A percentile compares a stretch with the other conserved stretches of the same genome.
Conservation (phyloP, 2,888 invertebrate genomes). For the Sminthurinus aureus region DNA sequence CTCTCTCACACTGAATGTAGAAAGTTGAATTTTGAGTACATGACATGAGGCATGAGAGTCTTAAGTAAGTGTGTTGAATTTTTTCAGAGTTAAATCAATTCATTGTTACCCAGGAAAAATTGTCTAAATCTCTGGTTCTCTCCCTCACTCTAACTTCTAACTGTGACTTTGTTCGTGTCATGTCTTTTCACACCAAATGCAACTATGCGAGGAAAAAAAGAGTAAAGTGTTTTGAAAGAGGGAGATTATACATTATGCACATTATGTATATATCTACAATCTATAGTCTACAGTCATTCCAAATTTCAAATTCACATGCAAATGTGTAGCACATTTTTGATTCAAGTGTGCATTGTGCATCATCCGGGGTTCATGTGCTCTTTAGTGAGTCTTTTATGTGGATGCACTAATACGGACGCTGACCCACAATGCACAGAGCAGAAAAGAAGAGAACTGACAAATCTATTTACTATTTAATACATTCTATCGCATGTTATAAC, state of each 20-base stretch:
- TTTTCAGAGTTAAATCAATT: constrained; percentile 6
- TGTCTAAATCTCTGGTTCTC: background rate
- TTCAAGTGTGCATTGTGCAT: too few species aligned
- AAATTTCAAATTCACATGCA: too few species aligned
- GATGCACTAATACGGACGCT: constrained; percentile 21
- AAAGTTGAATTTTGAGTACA: too few species aligned
- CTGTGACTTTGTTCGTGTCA: constrained; percentile 23
- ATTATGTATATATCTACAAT: background rate
- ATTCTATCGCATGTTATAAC: constrained; percentile 3
- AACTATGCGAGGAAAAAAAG: constrained; percentile 20
- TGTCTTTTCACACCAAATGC: constrained; percentile 18
- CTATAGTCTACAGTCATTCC: constrained; percentile 2
- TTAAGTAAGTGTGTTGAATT: background rate
- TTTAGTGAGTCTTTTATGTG: constrained; percentile 13
- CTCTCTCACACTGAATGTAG: background rate
- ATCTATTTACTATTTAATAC: constrained; percentile 13
- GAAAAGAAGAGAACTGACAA: background rate
- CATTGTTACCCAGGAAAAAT: constrained; percentile 20
- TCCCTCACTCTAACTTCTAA: constrained; percentile 13
- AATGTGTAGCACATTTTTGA: too few species aligned
- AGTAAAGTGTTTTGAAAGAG: background rate
- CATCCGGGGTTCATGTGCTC: constrained; percentile 18
- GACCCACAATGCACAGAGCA: constrained; percentile 2
- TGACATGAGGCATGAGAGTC: background rate
- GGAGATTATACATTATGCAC: background rate